Evolutionary conservation across 2,797 vertebrate genomes (phyloP), one percentile per base, ranked within the genome.

Genomic region (Hyperoplus lanceolatus): DNA sequence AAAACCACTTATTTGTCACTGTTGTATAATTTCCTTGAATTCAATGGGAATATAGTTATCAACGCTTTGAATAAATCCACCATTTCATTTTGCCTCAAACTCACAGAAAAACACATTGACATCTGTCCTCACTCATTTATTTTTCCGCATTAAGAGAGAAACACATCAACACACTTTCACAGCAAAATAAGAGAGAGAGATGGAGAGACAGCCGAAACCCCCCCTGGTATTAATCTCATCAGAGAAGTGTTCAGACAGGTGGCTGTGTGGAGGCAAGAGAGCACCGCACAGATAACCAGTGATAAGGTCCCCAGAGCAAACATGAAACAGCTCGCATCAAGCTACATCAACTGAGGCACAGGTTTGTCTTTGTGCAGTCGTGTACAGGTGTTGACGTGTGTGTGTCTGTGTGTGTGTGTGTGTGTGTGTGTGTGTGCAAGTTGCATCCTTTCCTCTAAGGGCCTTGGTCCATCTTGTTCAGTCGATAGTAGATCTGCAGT

Each of bases 201-300:
- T 29, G 29, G 29, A 29, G 49, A 50, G 48, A 65, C 39, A 62
- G 68, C 41, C n/a, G 54, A 77, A 29, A 82, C 74, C 83, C 80
- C 83, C 85, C 80, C 63, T n/a, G 82, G 68, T 88, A 85, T 77
- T 85, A 89, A 85, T 87, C 80, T 83, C 75, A 86, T 87, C 85
- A 85, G 67, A 83, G 71, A 70, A 39, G 75, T 41, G 61, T 75
- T 80, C 81, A 80, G 69, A 86, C 79, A 89, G 87, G 90, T 88
- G 81, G 82, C 77, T 66, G 60, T 57, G 85, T 80, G 85, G 67
- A 69, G 69, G 80, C 81, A 81, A 71, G 60, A 61, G 73, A 87
- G 72, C 86, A 80, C 29, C 73, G 64, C 42, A 62, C 67, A 75
- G 66, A 83, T 65, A 80, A 85, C 59, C 60, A 63, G 29, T 0